A percentile compares a stretch with the other conserved stretches of the same genome.
Conservation (phyloP, 1,140 invertebrate species). For the Scylla paramamosain region DNA sequence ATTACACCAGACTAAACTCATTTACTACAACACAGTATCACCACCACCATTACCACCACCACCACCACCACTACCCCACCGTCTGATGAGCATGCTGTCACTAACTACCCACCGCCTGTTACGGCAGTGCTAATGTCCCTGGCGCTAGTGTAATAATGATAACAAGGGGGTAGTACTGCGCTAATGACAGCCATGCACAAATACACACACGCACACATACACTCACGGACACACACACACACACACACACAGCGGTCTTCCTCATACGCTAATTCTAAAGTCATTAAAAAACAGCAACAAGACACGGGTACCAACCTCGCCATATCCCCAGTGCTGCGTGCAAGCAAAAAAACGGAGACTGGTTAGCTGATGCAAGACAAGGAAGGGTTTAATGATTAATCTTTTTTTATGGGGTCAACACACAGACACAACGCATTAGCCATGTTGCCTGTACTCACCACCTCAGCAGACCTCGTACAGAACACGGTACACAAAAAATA, state of each 20-base stretch:
- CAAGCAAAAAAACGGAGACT: conserved; percentile 41
- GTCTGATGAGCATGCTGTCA: not conserved
- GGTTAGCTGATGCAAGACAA: conserved; percentile 35
- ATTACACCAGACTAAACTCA: too few species aligned
- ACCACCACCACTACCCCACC: not conserved
- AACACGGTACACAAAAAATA: not conserved
- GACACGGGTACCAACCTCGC: conserved; percentile 50
- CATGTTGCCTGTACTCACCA: not conserved
- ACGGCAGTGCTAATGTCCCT: too few species aligned
- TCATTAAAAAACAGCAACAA: not conserved
- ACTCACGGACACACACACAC: not conserved
- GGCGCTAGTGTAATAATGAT: too few species aligned
- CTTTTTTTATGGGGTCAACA: not conserved
- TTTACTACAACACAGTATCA: not conserved
- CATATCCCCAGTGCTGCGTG: conserved; percentile 69
- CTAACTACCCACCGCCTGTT: too few species aligned
- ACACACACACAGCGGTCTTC: not conserved
- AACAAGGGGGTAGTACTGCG: too few species aligned
- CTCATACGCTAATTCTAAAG: not conserved
- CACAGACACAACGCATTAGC: not conserved
- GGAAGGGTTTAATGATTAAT: not conserved
- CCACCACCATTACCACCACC: conserved; percentile 18
- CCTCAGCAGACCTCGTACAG: not conserved
- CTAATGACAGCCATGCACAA: too few species aligned
- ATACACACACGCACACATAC: too few species aligned